Percentiles rank a stretch among this genome's conserved stretches.
Conservation (phyloP, 2,113 vertebrate species). For the Nyctereutes procyonoides region DNA sequence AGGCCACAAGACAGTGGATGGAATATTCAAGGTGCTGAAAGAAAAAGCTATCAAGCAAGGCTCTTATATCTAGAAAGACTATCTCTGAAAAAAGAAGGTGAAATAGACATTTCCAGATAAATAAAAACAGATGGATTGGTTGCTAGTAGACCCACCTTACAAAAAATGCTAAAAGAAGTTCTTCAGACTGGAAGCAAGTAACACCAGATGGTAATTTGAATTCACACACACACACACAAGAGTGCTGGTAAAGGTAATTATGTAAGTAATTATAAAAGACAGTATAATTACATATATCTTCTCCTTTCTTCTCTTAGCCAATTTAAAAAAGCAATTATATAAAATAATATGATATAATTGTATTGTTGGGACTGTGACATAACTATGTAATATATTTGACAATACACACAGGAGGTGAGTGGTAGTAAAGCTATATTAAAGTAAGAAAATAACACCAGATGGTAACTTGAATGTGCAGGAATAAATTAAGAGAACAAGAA, state of each 20-base stretch:
- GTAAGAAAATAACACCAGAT: not conserved
- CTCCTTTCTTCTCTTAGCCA: not conserved
- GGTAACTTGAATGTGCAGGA: not conserved
- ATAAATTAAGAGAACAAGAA: conserved; percentile 3
- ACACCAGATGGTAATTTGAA: not conserved
- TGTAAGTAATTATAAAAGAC: not conserved
- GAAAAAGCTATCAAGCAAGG: not conserved
- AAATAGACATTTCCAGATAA: not conserved
- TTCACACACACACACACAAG: not conserved
- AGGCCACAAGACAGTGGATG: not conserved
- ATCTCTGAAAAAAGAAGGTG: not conserved
- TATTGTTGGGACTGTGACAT: not conserved
- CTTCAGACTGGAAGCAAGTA: not conserved
- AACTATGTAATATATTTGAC: not conserved
- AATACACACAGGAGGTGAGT: not conserved
- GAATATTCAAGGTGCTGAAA: not conserved
- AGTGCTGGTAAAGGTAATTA: not conserved
- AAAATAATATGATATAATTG: not conserved
- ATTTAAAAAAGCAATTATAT: conserved; percentile 32
- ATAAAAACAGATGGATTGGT: not conserved
- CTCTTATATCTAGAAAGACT: not conserved
- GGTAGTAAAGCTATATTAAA: not conserved
- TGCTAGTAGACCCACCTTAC: too few relatives aligned
- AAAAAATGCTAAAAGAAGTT: not conserved
- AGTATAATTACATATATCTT: not conserved